Base-by-base conservation (phyloP, 2,113 vertebrate species). In the Gallinago paraguaiae region DNA sequence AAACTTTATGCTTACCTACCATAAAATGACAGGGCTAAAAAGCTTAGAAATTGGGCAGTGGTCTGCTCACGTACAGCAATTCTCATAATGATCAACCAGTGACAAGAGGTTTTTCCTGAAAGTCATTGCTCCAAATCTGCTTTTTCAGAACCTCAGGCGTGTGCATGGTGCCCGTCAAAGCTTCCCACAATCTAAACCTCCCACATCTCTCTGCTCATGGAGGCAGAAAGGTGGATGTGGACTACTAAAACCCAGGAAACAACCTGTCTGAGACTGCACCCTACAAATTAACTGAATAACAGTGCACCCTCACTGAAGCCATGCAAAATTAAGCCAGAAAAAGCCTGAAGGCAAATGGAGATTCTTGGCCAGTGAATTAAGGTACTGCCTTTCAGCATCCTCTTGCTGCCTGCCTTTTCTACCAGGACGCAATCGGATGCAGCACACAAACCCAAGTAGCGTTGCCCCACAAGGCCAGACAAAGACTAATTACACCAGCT, bases 241-340 rank as follows among this genome's bases (percentile, higher is more conserved):
- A 24, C 11, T 53, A 43, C 11, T 27, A 17, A 64, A 81, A 35
- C 22, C 16, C 35, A 71, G 30, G 41, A 75, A 86, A 82, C 3
- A 43, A 78, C n/a, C 63, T 63, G 28, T 20, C 41, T 43, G 56
- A 83, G 60, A 37, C 31, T 45, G 51, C 39, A 68, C 13, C 39
- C 37, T 17, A 27, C 11, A 67, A 70, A 67, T 45, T 5, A 77
- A 37, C 0, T 11, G 65, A 60, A 0, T 13, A 77, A 39, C 10
- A 22, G 37, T 12, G 14, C 39, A 46, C 33, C 59, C 24, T 83
- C 61, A 19, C 22, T n/a, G 56, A 78, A 74, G 51, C 16, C 35
- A 25, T 8, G 16, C 33, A 75, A 75, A 68, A 78, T 60, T 60
- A 56, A 35, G 23, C 13, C 51, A 89, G 35, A 35, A 67, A 60